These are phyloP conservation scores for Nothocercus nigrocapillus DNA, from an alignment of 2,113 vertebrate species.

Conservation along the genomic window DNA sequence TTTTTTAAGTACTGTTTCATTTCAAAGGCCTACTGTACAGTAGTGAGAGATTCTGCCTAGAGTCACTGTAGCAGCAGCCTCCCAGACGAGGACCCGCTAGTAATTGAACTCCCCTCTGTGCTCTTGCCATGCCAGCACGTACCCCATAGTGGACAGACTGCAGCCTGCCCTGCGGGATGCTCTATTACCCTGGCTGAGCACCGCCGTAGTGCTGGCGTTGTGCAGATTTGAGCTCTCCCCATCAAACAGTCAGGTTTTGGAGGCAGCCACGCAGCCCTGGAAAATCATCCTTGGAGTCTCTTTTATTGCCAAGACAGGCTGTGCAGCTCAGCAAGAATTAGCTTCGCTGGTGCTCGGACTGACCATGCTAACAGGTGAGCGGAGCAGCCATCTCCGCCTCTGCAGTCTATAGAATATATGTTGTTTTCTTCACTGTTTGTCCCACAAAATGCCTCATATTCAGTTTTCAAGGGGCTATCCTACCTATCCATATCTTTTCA, in stretches of 20 bases:
- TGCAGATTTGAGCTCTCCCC: neutral
- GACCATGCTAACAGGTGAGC: neutral
- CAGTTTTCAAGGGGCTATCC: neutral
- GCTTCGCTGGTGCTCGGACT: neutral
- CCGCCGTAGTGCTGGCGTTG: neutral
- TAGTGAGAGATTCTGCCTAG: neutral
- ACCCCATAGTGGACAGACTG: neutral
- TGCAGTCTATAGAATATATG: neutral
- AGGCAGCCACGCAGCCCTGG: neutral
- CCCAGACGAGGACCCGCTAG: neutral
- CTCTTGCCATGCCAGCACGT: neutral
- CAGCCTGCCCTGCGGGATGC: neutral
- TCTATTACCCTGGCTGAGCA: neutral
- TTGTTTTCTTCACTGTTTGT: neutral
- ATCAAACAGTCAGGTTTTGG: neutral
- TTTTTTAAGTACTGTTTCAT: neutral
- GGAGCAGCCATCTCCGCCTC: neutral
- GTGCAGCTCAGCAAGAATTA: neutral
- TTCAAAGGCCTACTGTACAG: neutral
- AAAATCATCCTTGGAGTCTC: neutral
- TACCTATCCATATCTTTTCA: neutral
- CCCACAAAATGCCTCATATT: neutral
- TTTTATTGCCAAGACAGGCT: neutral
- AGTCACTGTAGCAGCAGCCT: neutral
- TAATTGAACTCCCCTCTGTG: neutral